Percentiles rank a stretch among this genome's conserved stretches.
Evolutionary conservation across 2,888 invertebrate genomes (phyloP).

Genomic region (Drosophila crucigera): DNA sequence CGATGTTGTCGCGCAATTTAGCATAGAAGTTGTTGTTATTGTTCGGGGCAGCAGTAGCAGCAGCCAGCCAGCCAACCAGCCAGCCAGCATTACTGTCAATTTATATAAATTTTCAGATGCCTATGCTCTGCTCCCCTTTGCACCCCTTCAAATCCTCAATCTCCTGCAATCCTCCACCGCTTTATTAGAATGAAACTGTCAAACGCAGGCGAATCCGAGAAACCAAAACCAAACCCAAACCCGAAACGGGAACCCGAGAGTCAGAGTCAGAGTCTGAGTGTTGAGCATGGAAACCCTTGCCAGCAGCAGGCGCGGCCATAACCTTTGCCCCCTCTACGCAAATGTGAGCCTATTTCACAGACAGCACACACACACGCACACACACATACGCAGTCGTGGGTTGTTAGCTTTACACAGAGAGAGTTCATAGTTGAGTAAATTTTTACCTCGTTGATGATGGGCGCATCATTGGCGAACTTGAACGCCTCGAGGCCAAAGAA

Average conservation of each 20-base stretch:
- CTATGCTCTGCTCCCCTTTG: slow-evolving; percentile 7
- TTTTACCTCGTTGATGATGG: slow-evolving; percentile 75
- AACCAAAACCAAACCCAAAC: slow-evolving; percentile 6
- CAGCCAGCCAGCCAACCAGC: slow-evolving; percentile 49
- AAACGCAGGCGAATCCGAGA: slow-evolving; percentile 49
- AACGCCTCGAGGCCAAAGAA: slow-evolving; percentile 17
- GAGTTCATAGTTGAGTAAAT: slow-evolving; percentile 80
- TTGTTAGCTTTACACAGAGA: slow-evolving; percentile 22
- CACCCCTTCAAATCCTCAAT: background rate
- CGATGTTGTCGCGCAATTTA: slow-evolving; percentile 61
- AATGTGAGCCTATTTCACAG: slow-evolving; percentile 72
- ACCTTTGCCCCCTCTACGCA: slow-evolving; percentile 66
- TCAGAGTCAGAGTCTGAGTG: slow-evolving; percentile 12
- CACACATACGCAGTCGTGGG: background rate
- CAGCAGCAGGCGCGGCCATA: slow-evolving; percentile 59
- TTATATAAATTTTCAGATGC: slow-evolving; percentile 73
- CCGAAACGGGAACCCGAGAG: slow-evolving; percentile 13
- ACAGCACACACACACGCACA: slow-evolving; percentile 24
- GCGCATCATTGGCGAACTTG: slow-evolving; percentile 56
- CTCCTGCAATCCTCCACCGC: background rate
- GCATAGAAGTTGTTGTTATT: slow-evolving; percentile 61
- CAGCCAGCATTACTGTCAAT: slow-evolving; percentile 75
- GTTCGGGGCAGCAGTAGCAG: slow-evolving; percentile 41
- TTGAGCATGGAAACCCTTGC: slow-evolving; percentile 54
- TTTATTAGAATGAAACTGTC: slow-evolving; percentile 58